These are phyloP conservation scores for Pangasius djambal DNA, from an alignment of 2,797 vertebrate species.

Conservation along the genomic window DNA sequence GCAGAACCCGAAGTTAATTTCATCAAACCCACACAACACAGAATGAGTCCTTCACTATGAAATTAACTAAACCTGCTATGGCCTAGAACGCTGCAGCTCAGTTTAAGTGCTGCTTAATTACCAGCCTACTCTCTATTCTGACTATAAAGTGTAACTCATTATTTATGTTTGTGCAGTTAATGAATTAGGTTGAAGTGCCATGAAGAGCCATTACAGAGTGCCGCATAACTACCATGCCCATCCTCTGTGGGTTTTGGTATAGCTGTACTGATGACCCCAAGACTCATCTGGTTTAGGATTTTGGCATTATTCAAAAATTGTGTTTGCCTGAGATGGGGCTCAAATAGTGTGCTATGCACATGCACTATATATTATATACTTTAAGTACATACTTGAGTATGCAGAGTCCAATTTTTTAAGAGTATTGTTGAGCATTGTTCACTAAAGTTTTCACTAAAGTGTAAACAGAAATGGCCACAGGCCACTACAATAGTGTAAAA, in stretches of 20 bases:
- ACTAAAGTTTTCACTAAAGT: neutral
- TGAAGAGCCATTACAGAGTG: neutral
- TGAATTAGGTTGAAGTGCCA: neutral
- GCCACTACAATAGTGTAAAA: neutral
- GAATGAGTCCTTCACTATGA: neutral
- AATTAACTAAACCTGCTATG: neutral
- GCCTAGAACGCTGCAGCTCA: neutral
- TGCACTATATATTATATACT: neutral
- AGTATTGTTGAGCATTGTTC: neutral
- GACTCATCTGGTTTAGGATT: neutral
- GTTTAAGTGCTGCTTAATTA: slow-evolving; percentile 14
- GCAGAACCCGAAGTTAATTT: too few relatives aligned
- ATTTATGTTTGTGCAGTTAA: slow-evolving; percentile 19
- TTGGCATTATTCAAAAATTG: neutral
- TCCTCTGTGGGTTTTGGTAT: too few relatives aligned
- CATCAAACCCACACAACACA: slow-evolving; percentile 1
- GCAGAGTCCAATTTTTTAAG: neutral
- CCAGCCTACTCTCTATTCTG: neutral
- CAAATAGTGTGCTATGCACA: neutral
- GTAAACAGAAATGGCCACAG: neutral
- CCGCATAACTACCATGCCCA: neutral
- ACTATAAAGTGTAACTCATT: neutral
- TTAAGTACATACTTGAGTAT: neutral
- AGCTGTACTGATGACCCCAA: neutral
- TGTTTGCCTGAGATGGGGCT: neutral